These are phyloP conservation scores for Apteryx mantelli DNA, from an alignment of 2,113 vertebrate genomes.

Conservation along the genomic window DNA sequence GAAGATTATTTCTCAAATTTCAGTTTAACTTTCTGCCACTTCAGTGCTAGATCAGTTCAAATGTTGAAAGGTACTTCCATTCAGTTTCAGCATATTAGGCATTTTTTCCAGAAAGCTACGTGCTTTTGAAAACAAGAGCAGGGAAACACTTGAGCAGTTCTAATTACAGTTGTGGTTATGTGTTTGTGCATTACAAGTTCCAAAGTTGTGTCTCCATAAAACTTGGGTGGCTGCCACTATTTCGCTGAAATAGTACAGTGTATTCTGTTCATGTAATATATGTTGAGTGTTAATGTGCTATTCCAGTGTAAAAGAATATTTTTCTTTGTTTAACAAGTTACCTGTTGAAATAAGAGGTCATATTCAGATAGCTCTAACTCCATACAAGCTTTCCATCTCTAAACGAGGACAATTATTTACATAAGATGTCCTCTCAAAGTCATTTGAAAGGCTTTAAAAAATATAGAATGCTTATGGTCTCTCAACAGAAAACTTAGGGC, in stretches of 20 bases:
- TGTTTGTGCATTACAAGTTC: background rate
- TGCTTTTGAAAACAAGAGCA: background rate
- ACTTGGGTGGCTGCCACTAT: background rate
- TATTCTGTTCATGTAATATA: background rate
- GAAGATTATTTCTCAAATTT: background rate
- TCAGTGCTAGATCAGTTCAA: background rate
- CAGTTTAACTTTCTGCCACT: background rate
- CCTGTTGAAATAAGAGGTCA: background rate
- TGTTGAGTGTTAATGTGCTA: background rate
- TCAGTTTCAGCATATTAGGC: rapidly evolving
- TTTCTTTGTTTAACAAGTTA: background rate
- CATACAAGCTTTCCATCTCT: background rate
- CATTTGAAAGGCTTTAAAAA: background rate
- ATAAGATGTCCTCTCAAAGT: background rate
- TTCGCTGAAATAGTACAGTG: background rate
- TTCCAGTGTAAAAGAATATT: background rate
- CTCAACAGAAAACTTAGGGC: background rate
- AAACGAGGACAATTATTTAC: background rate
- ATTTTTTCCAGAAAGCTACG: background rate
- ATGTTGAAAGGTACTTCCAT: background rate
- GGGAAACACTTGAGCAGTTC: background rate
- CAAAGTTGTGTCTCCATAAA: background rate
- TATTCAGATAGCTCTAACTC: background rate
- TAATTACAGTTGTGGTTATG: background rate
- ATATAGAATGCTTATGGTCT: background rate